These are phyloP conservation scores for Channa maculata DNA, from an alignment of 2,113 vertebrate genomes.

Conservation along the genomic window DNA sequence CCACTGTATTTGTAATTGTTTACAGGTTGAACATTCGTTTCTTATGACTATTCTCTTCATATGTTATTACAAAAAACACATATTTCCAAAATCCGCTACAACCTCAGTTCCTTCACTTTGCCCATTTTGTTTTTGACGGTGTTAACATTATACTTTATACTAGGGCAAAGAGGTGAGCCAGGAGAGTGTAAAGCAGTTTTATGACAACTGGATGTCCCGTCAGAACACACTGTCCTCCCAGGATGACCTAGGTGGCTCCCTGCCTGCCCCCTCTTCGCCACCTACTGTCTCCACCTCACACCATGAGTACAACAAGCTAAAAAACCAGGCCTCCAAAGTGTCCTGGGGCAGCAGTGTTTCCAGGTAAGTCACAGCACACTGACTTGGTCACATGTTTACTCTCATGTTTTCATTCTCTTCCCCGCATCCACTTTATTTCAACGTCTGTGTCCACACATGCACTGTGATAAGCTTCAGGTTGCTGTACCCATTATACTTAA, in stretches of 20 bases:
- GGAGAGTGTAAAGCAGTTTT: slow-evolving; percentile 79
- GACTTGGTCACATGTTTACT: not conserved
- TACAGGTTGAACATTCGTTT: no score
- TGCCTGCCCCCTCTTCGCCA: slow-evolving; percentile 7
- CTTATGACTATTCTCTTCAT: no score
- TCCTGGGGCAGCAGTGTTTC: slow-evolving; percentile 84
- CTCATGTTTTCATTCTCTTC: not conserved
- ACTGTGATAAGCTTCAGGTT: not conserved
- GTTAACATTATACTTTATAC: no score
- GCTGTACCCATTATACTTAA: no score
- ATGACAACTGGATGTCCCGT: slow-evolving; percentile 75
- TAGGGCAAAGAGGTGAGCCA: slow-evolving; percentile 82
- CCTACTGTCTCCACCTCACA: slow-evolving; percentile 31
- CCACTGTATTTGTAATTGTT: no score
- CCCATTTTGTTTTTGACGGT: no score
- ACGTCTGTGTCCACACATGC: not conserved
- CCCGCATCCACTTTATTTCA: not conserved
- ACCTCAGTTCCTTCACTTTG: no score
- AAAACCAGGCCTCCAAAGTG: slow-evolving; percentile 62
- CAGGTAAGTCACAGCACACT: slow-evolving; percentile 68
- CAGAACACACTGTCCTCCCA: slow-evolving; percentile 61
- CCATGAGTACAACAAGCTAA: slow-evolving; percentile 59
- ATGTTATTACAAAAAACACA: no score
- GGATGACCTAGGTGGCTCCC: slow-evolving; percentile 41
- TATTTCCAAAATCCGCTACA: no score